Evolutionary conservation across 2,797 vertebrate species (phyloP), one percentile per base, ranked within the genome.

Genomic region (Momotus momota): DNA sequence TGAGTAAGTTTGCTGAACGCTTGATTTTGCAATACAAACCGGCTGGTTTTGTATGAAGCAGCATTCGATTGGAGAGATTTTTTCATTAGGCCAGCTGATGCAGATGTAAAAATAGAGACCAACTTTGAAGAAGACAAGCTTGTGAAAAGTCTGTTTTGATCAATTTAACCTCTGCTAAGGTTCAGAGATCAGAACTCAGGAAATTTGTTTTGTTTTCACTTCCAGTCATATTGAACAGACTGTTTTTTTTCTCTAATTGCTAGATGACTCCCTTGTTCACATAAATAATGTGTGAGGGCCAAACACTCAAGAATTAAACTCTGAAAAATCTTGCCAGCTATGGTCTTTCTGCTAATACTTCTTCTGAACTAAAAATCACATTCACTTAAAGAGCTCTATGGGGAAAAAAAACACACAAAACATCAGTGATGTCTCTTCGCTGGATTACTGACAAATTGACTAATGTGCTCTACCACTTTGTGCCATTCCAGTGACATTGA

Each of bases 381-480:
- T 91, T 90, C 40, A 52, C 26, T 81, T 81, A 54, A 77, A 87
- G 43, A 93, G 26, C 19, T 84, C 46, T 48, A 70, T 0, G 1
- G 17, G 18, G 49, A 78, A 67, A 51, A 51, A 82, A 69, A 35
- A 35, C 35, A 35, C 35, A 35, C 35, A 94, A 89, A 75, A 51
- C 33, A 74, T 35, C 69, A 58, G 69, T 86, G 94, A 91, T 90
- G 66, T 84, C 33, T 95, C 91, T 91, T 79, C 90, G n/a, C 79
- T 72, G 94, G 79, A 91, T 94, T 94, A 91, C 90, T 74, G 77
- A 94, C 88, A 96, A 93, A 94, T 77, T 80, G 73, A 77, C 58
- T 96, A 91, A 94, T 90, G 67, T 45, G 20, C 31, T 90, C 62
- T 94, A 83, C 70, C 69, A 78, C 66, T 94, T 93, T 48, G 54